Conservation (phyloP, 2,888 invertebrate species). For the Drosophila algonquin region DNA sequence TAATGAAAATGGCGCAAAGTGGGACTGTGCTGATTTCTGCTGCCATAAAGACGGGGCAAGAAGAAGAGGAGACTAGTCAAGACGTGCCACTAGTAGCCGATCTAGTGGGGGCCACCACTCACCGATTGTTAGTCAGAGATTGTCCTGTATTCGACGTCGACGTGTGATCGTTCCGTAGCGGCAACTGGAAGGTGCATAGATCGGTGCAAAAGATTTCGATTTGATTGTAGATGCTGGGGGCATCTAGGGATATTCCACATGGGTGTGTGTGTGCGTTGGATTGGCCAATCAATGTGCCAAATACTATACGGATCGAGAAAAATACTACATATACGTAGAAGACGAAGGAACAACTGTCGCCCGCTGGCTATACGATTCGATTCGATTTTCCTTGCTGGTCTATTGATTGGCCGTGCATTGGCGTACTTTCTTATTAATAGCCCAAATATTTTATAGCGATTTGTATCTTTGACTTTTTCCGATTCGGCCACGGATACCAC, state of each 20-base stretch:
- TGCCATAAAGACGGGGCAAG: constrained; percentile 51
- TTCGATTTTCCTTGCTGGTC: constrained; percentile 42
- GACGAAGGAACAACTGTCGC: constrained; percentile 24
- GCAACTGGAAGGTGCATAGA: constrained; percentile 35
- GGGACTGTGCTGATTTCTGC: constrained; percentile 40
- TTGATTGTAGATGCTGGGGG: constrained; percentile 7
- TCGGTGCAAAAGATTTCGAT: constrained; percentile 7
- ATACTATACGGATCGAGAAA: background rate
- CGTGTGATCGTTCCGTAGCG: constrained; percentile 37
- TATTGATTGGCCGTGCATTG: constrained; percentile 66
- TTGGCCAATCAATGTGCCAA: constrained; percentile 2
- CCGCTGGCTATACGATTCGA: constrained; percentile 40
- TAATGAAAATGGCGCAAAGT: constrained; percentile 49
- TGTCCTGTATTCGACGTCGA: constrained; percentile 50
- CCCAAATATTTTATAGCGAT: constrained; percentile 73
- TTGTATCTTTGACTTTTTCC: constrained; percentile 71
- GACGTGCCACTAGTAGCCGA: constrained; percentile 56
- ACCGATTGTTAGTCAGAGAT: constrained; percentile 67
- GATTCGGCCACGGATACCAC: constrained; percentile 67
- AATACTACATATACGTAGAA: background rate
- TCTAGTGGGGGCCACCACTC: constrained; percentile 35
- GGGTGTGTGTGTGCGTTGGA: too few relatives aligned
- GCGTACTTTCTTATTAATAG: constrained; percentile 73
- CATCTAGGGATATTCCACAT: background rate
- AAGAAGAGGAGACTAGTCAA: constrained; percentile 24